A percentile compares a stretch with the other conserved stretches of the same genome.
Evolutionary conservation across 1,140 invertebrate genomes (phyloP).

Genomic region (Drosophila truncata): DNA sequence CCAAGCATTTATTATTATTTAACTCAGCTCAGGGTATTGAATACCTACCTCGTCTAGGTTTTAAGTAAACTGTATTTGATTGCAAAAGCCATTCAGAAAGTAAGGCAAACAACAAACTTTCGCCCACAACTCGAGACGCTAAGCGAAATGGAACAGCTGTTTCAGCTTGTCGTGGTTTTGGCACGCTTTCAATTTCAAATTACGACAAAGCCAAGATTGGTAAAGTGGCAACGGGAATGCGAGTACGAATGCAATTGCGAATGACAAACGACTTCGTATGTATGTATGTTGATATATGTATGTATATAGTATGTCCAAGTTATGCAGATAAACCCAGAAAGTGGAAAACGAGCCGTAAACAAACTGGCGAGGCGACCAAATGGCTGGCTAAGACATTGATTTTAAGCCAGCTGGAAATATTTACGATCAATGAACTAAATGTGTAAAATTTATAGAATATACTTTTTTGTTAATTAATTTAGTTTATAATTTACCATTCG

Average conservation of each 20-base stretch:
- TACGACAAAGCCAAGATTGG: slow-evolving; percentile 56
- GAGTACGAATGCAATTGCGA: slow-evolving; percentile 20
- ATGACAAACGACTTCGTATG: slow-evolving; percentile 50
- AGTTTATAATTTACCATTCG: background rate
- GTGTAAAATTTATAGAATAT: background rate
- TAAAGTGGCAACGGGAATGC: slow-evolving; percentile 44
- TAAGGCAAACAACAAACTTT: slow-evolving; percentile 59
- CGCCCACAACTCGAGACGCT: slow-evolving; percentile 71
- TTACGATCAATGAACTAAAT: background rate
- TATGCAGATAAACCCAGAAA: slow-evolving; percentile 35
- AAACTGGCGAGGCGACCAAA: slow-evolving; percentile 50
- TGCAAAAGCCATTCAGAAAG: slow-evolving; percentile 37
- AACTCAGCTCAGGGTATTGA: slow-evolving; percentile 13
- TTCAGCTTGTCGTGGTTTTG: slow-evolving; percentile 45
- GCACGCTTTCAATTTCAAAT: slow-evolving; percentile 81
- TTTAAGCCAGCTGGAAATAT: slow-evolving; percentile 1
- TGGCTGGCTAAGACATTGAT: slow-evolving; percentile 13
- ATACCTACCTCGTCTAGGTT: slow-evolving; percentile 4
- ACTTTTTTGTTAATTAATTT: background rate
- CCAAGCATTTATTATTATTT: background rate
- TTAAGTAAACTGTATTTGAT: slow-evolving; percentile 19
- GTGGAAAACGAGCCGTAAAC: slow-evolving; percentile 25
- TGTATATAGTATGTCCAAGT: slow-evolving; percentile 9
- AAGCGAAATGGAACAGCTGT: slow-evolving; percentile 80
- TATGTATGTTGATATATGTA: too few relatives aligned